These are phyloP conservation scores for Catostomus latipinnis DNA, from an alignment of 2,797 vertebrate genomes.

Conservation along the genomic window DNA sequence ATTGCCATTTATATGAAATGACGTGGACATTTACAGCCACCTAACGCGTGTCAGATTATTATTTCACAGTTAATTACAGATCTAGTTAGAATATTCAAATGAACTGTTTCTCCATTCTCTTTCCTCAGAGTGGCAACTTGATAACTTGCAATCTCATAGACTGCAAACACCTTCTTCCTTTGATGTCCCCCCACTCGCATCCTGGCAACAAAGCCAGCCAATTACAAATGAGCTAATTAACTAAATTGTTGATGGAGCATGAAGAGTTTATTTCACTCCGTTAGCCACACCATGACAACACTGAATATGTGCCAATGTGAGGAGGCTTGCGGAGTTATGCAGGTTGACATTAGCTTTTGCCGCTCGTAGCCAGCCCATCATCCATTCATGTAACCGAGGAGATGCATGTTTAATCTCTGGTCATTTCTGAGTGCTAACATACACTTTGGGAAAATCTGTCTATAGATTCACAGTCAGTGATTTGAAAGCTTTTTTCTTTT, in stretches of 20 bases:
- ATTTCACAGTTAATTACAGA: constrained; percentile 86
- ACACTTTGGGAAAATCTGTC: constrained; percentile 3
- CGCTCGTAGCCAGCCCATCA: constrained; percentile 74
- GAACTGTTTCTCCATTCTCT: constrained; percentile 70
- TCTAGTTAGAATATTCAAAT: constrained; percentile 87
- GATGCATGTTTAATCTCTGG: constrained; percentile 68
- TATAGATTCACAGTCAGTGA: constrained; percentile 5
- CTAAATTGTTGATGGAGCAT: constrained; percentile 99
- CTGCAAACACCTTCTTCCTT: constrained; percentile 96
- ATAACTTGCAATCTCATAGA: constrained; percentile 87
- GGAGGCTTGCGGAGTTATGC: constrained; percentile 87
- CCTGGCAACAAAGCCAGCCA: constrained; percentile 97
- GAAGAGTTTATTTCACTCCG: constrained; percentile 97
- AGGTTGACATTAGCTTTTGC: constrained; percentile 87
- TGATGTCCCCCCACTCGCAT: constrained; percentile 96
- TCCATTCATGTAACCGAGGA: constrained; percentile 62
- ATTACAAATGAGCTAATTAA: constrained; percentile 99
- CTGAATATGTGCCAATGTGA: constrained; percentile 86
- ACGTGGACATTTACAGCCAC: constrained; percentile 73
- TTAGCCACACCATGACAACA: constrained; percentile 98
- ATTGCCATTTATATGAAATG: constrained; percentile 72
- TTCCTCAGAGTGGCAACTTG: constrained; percentile 85
- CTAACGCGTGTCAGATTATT: constrained; percentile 78
- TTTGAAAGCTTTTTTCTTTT: background rate
- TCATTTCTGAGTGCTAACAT: constrained; percentile 60